phyloP scores from a whole-genome alignment of 2,113 vertebrate species.

The Cryptomyrus ogoouensis region DNA sequence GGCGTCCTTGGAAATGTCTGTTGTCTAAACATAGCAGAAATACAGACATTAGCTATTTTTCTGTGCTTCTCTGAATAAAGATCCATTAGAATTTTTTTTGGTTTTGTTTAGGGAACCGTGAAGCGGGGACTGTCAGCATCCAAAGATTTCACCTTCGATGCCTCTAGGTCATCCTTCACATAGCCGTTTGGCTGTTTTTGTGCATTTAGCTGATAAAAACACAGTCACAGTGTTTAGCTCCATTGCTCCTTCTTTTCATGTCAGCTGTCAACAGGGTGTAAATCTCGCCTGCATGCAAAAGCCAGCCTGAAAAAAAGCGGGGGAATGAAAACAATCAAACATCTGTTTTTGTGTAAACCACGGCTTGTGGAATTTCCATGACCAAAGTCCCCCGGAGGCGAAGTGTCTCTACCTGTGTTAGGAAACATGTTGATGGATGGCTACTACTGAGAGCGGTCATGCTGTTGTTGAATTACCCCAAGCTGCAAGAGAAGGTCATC shows the following conservation, averaged over 20 bases:
- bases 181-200: neutral
- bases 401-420: conserved; percentile 46
- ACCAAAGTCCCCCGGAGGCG: conserved; percentile 48
- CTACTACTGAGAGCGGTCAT: neutral
- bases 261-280: conserved; percentile 24
- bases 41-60: neutral
- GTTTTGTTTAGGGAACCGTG: neutral
- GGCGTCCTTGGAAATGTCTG: neutral
- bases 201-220: neutral
- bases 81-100: neutral
- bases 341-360: conserved; percentile 5
- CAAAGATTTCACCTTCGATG: neutral
- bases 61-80: neutral
- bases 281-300: conserved; percentile 31
- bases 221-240: neutral
- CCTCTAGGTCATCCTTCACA: neutral
- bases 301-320: conserved; percentile 14
- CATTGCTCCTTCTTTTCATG: neutral
- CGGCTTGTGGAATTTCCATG: conserved; percentile 58
- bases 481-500: neutral
- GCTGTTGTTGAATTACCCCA: neutral
- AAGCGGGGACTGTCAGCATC: neutral
- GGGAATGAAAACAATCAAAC: neutral
- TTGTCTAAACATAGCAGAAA: neutral
- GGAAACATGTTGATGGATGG: conserved; percentile 44